Conservation (phyloP, 2,888 invertebrate species). For the Eupeodes latifasciatus region DNA sequence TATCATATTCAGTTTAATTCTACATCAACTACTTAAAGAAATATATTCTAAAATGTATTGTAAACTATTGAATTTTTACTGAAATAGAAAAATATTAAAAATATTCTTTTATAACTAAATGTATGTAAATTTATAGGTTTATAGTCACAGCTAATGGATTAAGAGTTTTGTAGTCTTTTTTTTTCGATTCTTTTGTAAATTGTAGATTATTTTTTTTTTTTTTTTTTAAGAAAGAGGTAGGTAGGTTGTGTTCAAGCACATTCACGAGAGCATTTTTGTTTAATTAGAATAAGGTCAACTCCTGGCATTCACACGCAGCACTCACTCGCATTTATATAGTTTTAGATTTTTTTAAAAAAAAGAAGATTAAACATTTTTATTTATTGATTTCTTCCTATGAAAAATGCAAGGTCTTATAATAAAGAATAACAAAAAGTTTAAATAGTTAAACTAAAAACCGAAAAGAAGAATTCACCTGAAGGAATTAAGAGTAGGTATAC, state of each 20-base stretch:
- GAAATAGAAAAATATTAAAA: conserved; percentile 58
- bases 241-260: conserved; percentile 49
- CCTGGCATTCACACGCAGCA: conserved; percentile 41
- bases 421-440: conserved; percentile 9
- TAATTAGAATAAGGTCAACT: conserved; percentile 19
- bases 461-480: background rate
- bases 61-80: conserved; percentile 57
- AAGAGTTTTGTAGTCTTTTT: background rate
- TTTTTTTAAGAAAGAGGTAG: background rate
- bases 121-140: conserved; percentile 35
- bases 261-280: conserved; percentile 36
- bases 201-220: background rate
- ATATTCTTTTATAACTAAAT: conserved; percentile 47
- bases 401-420: conserved; percentile 38
- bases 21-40: conserved; percentile 63
- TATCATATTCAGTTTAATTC: conserved; percentile 30
- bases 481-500: background rate
- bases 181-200: too few relatives aligned
- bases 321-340: conserved; percentile 56
- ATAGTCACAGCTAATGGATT: conserved; percentile 35
- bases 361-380: background rate
- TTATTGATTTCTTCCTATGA: background rate
- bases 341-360: background rate
- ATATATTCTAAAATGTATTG: conserved; percentile 53
- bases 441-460: background rate